These are phyloP conservation scores for Pantherophis alleghaniensis DNA, from an alignment of 2,797 vertebrate genomes.

Conservation along the genomic window DNA sequence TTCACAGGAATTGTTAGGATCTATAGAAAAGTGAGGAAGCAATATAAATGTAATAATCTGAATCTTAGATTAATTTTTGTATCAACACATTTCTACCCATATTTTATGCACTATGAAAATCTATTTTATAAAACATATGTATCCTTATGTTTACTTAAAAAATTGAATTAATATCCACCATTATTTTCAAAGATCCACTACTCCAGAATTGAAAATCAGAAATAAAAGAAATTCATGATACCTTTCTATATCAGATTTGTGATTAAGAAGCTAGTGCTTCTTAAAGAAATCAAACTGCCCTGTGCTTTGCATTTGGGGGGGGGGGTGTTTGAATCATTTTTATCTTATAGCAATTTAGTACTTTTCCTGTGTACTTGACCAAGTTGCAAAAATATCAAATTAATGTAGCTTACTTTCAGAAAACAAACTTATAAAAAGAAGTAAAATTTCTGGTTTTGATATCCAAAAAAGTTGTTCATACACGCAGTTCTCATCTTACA, in stretches of 20 bases:
- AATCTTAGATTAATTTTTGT: neutral
- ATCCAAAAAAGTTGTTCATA: neutral
- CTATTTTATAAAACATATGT: neutral
- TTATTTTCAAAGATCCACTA: neutral
- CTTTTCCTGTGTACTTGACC: neutral
- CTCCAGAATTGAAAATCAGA: neutral
- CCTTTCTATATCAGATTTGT: neutral
- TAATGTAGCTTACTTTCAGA: neutral
- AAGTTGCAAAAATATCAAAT: neutral
- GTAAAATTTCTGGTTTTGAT: neutral
- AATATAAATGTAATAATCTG: neutral
- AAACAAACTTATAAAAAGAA: neutral
- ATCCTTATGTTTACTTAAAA: neutral
- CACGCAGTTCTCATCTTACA: neutral
- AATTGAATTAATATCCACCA: neutral
- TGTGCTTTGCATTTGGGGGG: neutral
- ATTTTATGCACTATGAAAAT: neutral
- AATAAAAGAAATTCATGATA: neutral
- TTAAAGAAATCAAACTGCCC: neutral
- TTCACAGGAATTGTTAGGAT: conserved; percentile 96
- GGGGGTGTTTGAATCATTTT: neutral
- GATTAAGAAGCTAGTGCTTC: neutral
- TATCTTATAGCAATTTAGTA: neutral
- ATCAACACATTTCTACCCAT: neutral
- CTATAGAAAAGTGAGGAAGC: conserved; percentile 65